phyloP scores from a whole-genome alignment of 2,888 invertebrate species.

The Chouioia cunea region DNA sequence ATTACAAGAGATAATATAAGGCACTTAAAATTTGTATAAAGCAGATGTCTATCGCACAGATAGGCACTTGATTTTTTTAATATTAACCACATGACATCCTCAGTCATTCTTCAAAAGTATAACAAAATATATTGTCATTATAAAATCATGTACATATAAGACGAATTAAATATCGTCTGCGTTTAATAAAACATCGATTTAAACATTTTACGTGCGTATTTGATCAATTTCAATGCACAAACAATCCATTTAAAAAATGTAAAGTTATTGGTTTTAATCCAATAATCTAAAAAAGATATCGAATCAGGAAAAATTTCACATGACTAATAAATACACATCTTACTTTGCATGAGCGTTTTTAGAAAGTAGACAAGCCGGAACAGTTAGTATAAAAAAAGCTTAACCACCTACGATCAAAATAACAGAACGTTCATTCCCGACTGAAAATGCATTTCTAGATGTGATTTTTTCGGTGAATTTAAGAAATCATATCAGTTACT shows the following conservation, averaged over 20 bases:
- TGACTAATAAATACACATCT: slow-evolving; percentile 36
- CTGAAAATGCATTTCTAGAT: too few relatives aligned
- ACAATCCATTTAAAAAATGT: slow-evolving; percentile 20
- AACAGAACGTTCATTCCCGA: slow-evolving; percentile 18
- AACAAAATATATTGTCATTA: slow-evolving; percentile 47
- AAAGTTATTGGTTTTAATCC: slow-evolving; percentile 16
- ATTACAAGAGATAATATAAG: slow-evolving; percentile 46
- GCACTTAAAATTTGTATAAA: slow-evolving; percentile 40
- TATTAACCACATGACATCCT: slow-evolving; percentile 28
- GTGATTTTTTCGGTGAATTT: too few relatives aligned
- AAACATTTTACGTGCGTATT: slow-evolving; percentile 28
- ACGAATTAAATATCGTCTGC: slow-evolving; percentile 33
- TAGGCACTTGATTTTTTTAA: slow-evolving; percentile 16
- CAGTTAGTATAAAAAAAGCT: slow-evolving; percentile 41
- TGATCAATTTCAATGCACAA: slow-evolving; percentile 38
- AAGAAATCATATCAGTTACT: too few relatives aligned
- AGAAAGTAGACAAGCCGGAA: slow-evolving; percentile 37
- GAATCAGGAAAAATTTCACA: slow-evolving; percentile 7
- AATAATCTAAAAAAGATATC: slow-evolving; percentile 26
- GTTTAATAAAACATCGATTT: slow-evolving; percentile 31
- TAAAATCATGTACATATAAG: slow-evolving; percentile 43
- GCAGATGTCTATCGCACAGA: slow-evolving; percentile 29
- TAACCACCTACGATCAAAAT: slow-evolving; percentile 31
- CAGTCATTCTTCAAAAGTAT: slow-evolving; percentile 46
- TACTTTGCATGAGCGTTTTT: slow-evolving; percentile 21